Base-by-base conservation (phyloP, 2,113 vertebrate species). In the Ardeotis arabs region DNA sequence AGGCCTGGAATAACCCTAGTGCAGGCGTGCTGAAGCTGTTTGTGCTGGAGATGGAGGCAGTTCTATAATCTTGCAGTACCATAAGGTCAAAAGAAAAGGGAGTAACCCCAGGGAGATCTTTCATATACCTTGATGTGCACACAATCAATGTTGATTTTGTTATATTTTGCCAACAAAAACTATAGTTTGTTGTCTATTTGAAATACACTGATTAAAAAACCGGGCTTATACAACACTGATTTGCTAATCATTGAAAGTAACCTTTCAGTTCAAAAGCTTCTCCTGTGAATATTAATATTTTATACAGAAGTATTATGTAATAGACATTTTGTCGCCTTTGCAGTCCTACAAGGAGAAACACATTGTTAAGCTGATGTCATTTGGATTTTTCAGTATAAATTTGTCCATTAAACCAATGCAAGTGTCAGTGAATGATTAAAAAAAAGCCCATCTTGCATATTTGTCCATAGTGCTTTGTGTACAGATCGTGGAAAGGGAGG, bases 281-380 rank as follows among this genome's bases (percentile, higher is more conserved):
- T 63, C 64, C 35, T 87, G 83, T 70, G 74, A 75, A 47, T 85
- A 85, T 89, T 83, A 93, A 80, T 96, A 81, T 91, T 93, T 94
- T 69, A 84, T 94, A 83, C 16, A 27, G 55, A 84, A 59, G 50
- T 68, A n/a, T 96, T 97, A 93, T 68, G 50, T 76, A 96, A 96
- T 87, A 83, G 69, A 59, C 74, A 85, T 92, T 96, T 96, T 96
- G 74, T 94, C 13, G 3, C 70, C 45, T 89, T 93, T 95, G 78
- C 90, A 94, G 85, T 63, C 76, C 75, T 81, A 66, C 73, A 55
- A 21, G 45, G 84, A 56, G 67, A 69, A 80, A 27, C 58, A 28
- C 18, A 1, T n/a, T 63, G 33, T 92, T 63, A 85, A 73, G 79
- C 33, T 88, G 75, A 49, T 64, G 64, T 87, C 10, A 5, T 87